Percentiles rank a stretch among this genome's conserved stretches.
Evolutionary conservation across 2,113 vertebrate species (phyloP).

Genomic region (Pedionomus torquatus): DNA sequence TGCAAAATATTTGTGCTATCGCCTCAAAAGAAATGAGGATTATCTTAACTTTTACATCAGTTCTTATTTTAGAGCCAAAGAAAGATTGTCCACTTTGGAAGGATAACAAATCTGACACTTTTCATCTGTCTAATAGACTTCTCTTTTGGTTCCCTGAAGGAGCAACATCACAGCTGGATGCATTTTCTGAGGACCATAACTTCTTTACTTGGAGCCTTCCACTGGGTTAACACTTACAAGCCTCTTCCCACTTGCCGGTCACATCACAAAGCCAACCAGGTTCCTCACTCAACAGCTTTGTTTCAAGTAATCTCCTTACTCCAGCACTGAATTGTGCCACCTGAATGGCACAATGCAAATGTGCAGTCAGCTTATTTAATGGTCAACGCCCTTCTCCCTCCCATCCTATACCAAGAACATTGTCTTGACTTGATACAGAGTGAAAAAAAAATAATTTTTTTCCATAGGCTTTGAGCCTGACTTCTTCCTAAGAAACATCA

Average conservation of each 20-base stretch:
- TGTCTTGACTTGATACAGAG: not conserved
- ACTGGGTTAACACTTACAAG: not conserved
- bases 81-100: not conserved
- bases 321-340: not conserved
- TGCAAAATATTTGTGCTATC: conserved; percentile 34
- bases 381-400: not conserved
- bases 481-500: not conserved
- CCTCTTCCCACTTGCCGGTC: not conserved
- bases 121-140: not conserved
- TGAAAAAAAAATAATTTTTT: not conserved
- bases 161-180: not conserved
- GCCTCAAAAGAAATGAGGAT: not conserved
- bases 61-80: conserved; percentile 18
- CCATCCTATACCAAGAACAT: not conserved
- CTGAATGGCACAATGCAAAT: not conserved
- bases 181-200: not conserved
- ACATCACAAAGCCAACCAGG: not conserved
- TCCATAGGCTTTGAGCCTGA: not conserved
- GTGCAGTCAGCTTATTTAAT: not conserved
- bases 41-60: conserved; percentile 20
- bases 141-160: not conserved
- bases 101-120: not conserved
- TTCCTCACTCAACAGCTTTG: not conserved
- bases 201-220: not conserved
- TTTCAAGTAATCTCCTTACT: not conserved